Percentiles rank a stretch among this genome's conserved stretches.
Conservation (phyloP, 2,797 vertebrate genomes). For the Eurystomus glaucurus region DNA sequence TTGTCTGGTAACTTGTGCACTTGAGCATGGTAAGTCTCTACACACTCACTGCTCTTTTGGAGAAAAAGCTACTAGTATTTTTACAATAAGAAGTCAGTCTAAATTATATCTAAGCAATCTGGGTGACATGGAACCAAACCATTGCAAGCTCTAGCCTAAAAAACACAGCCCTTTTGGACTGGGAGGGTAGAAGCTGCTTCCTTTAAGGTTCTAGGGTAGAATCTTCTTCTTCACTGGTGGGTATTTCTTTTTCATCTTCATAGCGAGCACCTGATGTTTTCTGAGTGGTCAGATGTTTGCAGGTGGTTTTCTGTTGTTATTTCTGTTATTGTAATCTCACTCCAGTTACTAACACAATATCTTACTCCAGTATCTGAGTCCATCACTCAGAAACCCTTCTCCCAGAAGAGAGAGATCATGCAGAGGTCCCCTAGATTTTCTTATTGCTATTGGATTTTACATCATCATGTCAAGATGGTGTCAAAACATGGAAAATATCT, state of each 20-base stretch:
- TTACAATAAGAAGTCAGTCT: not conserved
- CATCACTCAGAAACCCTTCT: not conserved
- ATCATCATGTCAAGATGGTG: not conserved
- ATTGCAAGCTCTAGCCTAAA: not conserved
- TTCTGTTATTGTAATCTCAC: not conserved
- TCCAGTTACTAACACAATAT: not conserved
- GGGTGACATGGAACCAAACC: not conserved
- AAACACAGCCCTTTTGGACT: not conserved
- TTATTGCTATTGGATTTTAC: not conserved
- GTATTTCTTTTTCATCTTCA: not conserved
- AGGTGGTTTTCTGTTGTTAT: not conserved
- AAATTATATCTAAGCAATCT: not conserved
- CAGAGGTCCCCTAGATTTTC: not conserved
- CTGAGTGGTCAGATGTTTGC: not conserved
- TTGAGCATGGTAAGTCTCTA: rapidly evolving
- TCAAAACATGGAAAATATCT: not conserved
- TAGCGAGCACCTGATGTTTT: not conserved
- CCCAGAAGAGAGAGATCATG: not conserved
- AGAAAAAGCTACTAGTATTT: not conserved
- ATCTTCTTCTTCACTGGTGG: not conserved
- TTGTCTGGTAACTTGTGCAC: not conserved
- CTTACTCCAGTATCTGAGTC: not conserved
- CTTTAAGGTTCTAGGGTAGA: not conserved
- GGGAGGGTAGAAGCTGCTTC: not conserved
- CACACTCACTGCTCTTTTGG: not conserved